Percentiles rank a stretch among this genome's conserved stretches.
Evolutionary conservation across 2,888 invertebrate species (phyloP).

Genomic region (Nephrotoma guestfalica): DNA sequence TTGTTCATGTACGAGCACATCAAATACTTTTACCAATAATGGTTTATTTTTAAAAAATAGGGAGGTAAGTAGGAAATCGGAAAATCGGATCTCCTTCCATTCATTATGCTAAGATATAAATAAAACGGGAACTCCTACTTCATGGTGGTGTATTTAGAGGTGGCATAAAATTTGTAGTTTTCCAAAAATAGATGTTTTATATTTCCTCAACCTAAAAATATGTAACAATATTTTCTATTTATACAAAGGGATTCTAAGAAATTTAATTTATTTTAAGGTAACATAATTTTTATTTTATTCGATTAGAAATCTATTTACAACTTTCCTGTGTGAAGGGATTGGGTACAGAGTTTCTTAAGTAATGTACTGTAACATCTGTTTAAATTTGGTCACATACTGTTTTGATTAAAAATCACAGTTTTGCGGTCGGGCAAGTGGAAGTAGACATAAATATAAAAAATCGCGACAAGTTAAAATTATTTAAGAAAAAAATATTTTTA

Average conservation of each 20-base stretch:
- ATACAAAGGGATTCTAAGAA: not conserved
- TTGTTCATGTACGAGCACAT: not conserved
- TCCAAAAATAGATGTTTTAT: not conserved
- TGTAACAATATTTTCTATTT: not conserved
- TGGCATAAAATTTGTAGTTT: not conserved
- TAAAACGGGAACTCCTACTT: not conserved
- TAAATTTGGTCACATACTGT: not conserved
- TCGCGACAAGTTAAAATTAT: too few relatives aligned
- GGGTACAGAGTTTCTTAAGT: not conserved
- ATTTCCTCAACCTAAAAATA: not conserved
- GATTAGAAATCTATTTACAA: not conserved
- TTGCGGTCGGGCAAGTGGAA: not conserved
- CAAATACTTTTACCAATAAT: not conserved
- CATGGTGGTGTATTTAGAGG: not conserved
- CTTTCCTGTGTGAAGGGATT: not conserved
- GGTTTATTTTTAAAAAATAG: not conserved
- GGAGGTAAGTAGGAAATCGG: not conserved
- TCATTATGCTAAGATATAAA: not conserved
- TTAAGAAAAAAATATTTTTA: too few relatives aligned
- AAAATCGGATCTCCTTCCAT: not conserved
- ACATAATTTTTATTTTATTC: not conserved
- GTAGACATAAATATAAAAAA: not conserved
- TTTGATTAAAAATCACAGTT: not conserved
- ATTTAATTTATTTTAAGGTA: not conserved
- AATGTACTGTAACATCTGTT: not conserved